These are phyloP conservation scores for Zaprionus camerounensis DNA, from an alignment of 1,140 invertebrate genomes.

Conservation along the genomic window DNA sequence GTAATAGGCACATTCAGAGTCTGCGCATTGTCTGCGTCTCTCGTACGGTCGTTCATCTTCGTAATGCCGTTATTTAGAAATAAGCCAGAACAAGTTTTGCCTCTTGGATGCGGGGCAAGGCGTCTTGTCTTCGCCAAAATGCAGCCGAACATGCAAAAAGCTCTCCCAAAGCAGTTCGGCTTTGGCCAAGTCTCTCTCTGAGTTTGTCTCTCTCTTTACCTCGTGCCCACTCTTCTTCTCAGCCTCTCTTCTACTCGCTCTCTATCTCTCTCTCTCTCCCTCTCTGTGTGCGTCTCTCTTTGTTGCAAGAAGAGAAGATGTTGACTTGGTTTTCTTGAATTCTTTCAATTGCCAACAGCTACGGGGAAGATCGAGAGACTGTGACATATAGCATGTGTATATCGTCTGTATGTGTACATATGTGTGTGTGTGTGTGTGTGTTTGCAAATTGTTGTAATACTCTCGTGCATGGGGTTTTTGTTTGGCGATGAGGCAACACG, in stretches of 20 bases:
- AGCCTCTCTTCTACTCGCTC: not conserved
- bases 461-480: conserved; percentile 26
- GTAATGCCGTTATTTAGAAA: conserved; percentile 82
- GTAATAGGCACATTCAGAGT: conserved; percentile 66
- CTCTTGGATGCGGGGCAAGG: conserved; percentile 31
- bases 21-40: conserved; percentile 60
- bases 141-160: conserved; percentile 45
- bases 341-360: conserved; percentile 69
- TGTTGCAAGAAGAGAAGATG: conserved; percentile 39
- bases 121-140: conserved; percentile 68
- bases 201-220: not conserved
- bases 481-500: conserved; percentile 69
- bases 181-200: not conserved
- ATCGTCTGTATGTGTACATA: conserved; percentile 9
- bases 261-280: conserved; percentile 3
- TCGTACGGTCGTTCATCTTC: conserved; percentile 78
- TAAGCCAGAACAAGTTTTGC: conserved; percentile 74
- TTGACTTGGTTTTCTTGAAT: conserved; percentile 55
- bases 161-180: conserved; percentile 12
- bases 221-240: not conserved
- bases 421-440: conserved; percentile 1
- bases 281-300: conserved; percentile 6
- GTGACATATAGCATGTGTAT: conserved; percentile 47
- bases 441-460: conserved; percentile 71
- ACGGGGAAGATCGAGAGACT: conserved; percentile 12